phyloP scores from a whole-genome alignment of 1,140 invertebrate genomes.

The Sesamia nonagrioides region DNA sequence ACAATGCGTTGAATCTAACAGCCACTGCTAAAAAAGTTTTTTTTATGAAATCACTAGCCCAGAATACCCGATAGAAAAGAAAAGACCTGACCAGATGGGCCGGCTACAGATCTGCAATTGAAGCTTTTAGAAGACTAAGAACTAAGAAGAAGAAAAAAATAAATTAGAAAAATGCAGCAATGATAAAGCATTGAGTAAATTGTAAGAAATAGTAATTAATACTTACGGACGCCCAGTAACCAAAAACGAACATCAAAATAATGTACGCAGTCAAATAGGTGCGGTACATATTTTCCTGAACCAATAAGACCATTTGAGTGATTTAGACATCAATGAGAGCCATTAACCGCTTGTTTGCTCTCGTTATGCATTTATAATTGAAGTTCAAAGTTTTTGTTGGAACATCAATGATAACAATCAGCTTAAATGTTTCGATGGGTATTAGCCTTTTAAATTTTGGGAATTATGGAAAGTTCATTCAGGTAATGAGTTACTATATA shows the following conservation, averaged over 20 bases:
- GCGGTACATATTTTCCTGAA: conserved; percentile 23
- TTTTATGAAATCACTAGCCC: no score
- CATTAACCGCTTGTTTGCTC: conserved; percentile 22
- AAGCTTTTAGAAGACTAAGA: no score
- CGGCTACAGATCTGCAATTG: no score
- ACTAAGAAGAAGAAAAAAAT: no score
- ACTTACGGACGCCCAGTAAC: conserved; percentile 43
- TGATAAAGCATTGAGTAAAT: no score
- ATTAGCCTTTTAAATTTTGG: not conserved
- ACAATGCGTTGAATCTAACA: no score
- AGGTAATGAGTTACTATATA: not conserved
- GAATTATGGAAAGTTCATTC: not conserved
- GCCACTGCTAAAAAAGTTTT: no score
- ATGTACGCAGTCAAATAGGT: conserved; percentile 3
- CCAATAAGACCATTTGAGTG: not conserved
- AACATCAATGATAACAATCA: not conserved
- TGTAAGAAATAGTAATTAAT: not conserved
- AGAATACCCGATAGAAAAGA: no score
- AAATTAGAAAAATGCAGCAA: no score
- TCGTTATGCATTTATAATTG: conserved; percentile 39
- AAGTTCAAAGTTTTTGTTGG: not conserved
- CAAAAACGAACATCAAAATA: conserved; percentile 25
- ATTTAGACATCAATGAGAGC: conserved; percentile 1
- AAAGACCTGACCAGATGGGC: no score
- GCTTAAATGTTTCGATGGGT: not conserved